These are phyloP conservation scores for Machaerirhynchus nigripectus DNA, from an alignment of 2,113 vertebrate genomes.

Conservation along the genomic window DNA sequence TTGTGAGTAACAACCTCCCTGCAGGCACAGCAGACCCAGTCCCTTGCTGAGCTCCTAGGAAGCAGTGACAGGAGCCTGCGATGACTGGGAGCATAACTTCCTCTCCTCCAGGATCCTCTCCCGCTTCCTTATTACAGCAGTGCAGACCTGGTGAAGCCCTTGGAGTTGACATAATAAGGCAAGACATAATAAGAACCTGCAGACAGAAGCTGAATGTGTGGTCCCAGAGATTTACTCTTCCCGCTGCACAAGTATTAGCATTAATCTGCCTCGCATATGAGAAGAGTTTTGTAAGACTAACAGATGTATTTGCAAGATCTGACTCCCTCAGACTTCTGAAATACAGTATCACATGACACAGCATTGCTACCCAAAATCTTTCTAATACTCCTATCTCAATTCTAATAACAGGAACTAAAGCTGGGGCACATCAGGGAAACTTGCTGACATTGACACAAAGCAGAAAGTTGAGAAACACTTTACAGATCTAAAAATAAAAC, in stretches of 20 bases:
- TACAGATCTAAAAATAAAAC: constrained; percentile 29
- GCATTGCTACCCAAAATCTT: neutral
- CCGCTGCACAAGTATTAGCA: neutral
- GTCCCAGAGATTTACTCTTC: neutral
- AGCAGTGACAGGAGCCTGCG: neutral
- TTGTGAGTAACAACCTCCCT: neutral
- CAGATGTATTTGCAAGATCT: neutral
- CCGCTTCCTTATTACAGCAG: neutral
- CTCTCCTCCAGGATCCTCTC: neutral
- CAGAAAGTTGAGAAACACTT: constrained; percentile 18
- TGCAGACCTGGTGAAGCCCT: neutral
- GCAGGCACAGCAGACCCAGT: neutral
- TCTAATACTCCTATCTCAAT: neutral
- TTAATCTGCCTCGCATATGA: neutral
- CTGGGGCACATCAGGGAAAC: neutral
- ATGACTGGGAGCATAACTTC: neutral
- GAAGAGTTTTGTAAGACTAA: neutral
- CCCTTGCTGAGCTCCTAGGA: neutral
- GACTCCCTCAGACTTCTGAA: neutral
- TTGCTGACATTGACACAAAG: neutral
- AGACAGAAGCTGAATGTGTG: neutral
- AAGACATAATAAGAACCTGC: neutral
- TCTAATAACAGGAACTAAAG: neutral
- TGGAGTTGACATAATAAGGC: neutral
- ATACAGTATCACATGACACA: neutral